Base-by-base conservation (phyloP, 2,888 invertebrate species). In the Neoascia interrupta region DNA sequence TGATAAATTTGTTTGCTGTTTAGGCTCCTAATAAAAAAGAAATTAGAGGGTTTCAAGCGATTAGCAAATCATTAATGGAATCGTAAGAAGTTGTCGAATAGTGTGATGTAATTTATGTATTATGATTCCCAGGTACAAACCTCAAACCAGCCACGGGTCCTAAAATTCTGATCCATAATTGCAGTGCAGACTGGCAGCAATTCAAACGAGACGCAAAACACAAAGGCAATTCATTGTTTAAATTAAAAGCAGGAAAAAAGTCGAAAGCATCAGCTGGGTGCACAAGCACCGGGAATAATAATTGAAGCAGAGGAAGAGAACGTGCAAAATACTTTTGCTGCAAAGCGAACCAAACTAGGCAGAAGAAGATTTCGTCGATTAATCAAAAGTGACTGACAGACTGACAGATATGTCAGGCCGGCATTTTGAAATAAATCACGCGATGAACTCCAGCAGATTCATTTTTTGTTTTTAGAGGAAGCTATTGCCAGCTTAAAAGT, bases 131-230 rank as follows among this genome's bases (percentile, higher is more conserved):
- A 5, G 21, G 5, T 11, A 81, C 82, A 76, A 82, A 88, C 88
- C 88, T 88, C 88, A 81, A 87, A 87, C 88, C 88, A 88, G 26
- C 88, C 88, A 73, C 88, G 88, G 47, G 84, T 84, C 18, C 83
- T 83, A 82, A 86, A 87, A 64, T 82, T 82, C 76, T 82, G 82
- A 60, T 85, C 83, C 53, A 81, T 81, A 81, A 82, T 84, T 45
- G 49, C 47, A 15, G 23, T 26, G 39, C 21, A 26, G 1, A n/a
- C n/a, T 51, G 19, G 10, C 11, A 54, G 8, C 34, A 37, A 31
- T 15, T 79, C 13, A 56, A 19, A 15, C 21, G n/a, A 49, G 39
- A 28, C 3, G 6, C 1, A 5, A 3, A 5, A 51, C 23, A 31
- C 10, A 31, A 15, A n/a, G 23, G 31, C 34, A 11, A 19, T 6